Base-by-base conservation (phyloP, 1,140 invertebrate species). In the Bombus affinis region DNA sequence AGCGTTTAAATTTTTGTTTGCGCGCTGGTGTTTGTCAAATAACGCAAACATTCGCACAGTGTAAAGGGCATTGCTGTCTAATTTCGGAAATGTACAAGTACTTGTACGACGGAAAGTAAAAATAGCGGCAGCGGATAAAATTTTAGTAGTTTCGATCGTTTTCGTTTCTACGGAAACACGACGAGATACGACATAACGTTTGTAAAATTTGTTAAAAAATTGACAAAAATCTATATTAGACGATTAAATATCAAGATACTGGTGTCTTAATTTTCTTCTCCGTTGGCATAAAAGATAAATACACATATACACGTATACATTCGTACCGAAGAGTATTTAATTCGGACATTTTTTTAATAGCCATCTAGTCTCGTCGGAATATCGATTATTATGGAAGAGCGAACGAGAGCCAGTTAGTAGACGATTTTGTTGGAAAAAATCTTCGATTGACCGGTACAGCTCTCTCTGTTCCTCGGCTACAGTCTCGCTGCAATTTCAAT, bases 401-500 rank as follows among this genome's bases (percentile, higher is more conserved):
- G 18, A 5, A 6, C 65, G 42, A 39, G 28, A 42, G 25, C 65
- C 70, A 53, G 39, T 70, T 57, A 22, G 39, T 70, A 25, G 78
- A 12, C 37, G 32, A 32, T 32, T 32, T 32, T 32, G 35, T 28
- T 57, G 22, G 13, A 42, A 66, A 74, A 57, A 42, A 44, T 57
- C 13, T 53, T 81, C 35, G 68, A 72, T 81, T 9, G 68, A 81
- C 35, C 35, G 32, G 32, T 32, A 32, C 32, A 4, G 10, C 22
- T 15, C 28, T 59, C 15, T 37, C 10, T 32, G 32, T 32, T 32
- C 12, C n/a, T 44, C 75, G 53, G 25, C 37, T 70, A 12, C 65
- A n/a, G 65, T 53, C 53, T 42, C 79, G 15, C 18, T 72, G 47
- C 47, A 81, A 81, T 81, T 81, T 81, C 78, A 39, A 71, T 71